Evolutionary conservation across 2,888 invertebrate genomes (phyloP), one percentile per base, ranked within the genome.

Genomic region (Mesodorylaimus sp.): DNA sequence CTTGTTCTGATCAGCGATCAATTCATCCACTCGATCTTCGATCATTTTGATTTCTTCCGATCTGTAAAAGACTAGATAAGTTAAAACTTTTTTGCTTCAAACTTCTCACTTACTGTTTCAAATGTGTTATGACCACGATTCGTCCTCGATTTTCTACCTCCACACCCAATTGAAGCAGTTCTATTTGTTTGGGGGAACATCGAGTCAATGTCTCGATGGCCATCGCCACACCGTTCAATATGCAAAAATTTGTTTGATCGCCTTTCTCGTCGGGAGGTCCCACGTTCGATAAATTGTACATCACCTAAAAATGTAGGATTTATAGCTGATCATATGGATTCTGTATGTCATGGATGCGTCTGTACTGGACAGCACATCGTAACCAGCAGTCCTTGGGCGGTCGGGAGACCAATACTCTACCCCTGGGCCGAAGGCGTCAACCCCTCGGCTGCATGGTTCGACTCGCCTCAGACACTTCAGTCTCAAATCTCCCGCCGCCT

Each of bases 261-360:
- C 50, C 53, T 27, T 38, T 28, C 16, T 53, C 36, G 38, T 56
- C 51, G 0, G 82, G 78, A 1, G 84, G 77, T 1, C 87, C 87
- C 54, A 85, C 79, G 57, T 80, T 74, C 29, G 83, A 80, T 68
- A 88, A 76, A 0, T 80, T 80, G 69, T 83, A 82, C 68, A 84
- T 76, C 52, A 85, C 75, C 83, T 83, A 60, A 1, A 68, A 67
- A 5, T 46, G n/a, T n/a, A 24, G n/a, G 5, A 49, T 21, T 10
- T 46, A 32, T 3, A 32, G 16, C 47, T 28, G 24, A 26, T 47
- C 37, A 25, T 28, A 42, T 13, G 25, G 36, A 49, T 21, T 28
- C 5, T 32, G 28, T 2, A 47, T 32, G n/a, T n/a, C n/a, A n/a
- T n/a, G 10, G 41, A 16, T 16, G 21, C 10, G 21, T 39, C 41